Base-by-base conservation (phyloP, 2,888 invertebrate species). In the Drosophila monieri region DNA sequence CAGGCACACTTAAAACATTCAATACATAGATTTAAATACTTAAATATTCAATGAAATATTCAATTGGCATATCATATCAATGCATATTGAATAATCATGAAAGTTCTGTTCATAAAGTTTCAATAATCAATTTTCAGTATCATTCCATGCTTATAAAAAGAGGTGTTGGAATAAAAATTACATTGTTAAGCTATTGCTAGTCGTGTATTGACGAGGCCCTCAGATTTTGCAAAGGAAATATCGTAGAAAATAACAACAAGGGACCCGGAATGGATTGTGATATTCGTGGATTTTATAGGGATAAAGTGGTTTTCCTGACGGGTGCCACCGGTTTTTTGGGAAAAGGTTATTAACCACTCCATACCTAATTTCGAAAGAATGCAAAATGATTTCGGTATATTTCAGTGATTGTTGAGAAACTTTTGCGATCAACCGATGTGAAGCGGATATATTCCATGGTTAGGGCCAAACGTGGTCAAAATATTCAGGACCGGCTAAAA, bases 401-500 rank as follows among this genome's bases (percentile, higher is more conserved):
- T 76, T 44, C 5, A 80, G 80, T 71, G 14, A n/a, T 65, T 1
- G 49, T 84, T 59, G 85, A 80, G 15, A 80, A 84, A 10, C 41
- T 80, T 3, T 27, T 80, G 15, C 68, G 85, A 35, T 91, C 92
- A n/a, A 94, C 94, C 35, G 92, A 93, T 27, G 83, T 94, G 6
- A 90, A 92, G 23, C 91, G 92, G 18, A 91, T 94, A 60, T 94
- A 93, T 78, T 76, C 94, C 18, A 85, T 94, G 55, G 90, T 94
- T 21, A 90, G 94, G 55, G 89, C 92, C 37, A 94, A 94, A 88
- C 93, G 93, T 89, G 95, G 92, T 18, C 39, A 0, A 94, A 94
- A 85, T 93, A 92, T 94, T 39, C 93, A 94, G 74, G 93, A 94
- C 0, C 93, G 95, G 62, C 90, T 95, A 52, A 94, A 15, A 9